phyloP scores from a whole-genome alignment of 2,888 invertebrate species.

The Caenorhabditis angaria region DNA sequence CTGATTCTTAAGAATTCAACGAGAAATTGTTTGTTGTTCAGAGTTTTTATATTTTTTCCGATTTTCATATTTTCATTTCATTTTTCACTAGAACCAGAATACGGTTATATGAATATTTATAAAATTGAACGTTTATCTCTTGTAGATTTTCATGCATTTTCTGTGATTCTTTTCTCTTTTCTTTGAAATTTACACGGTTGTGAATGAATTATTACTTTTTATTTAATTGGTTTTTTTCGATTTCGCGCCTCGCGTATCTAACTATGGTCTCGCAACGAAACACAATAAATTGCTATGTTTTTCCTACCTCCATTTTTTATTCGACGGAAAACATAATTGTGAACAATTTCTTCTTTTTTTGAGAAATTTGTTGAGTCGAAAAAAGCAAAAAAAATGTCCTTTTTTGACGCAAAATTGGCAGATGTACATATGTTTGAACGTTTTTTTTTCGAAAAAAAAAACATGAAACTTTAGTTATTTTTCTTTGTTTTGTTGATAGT shows the following conservation, averaged over 20 bases:
- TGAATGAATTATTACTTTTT: neutral
- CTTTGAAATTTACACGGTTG: neutral
- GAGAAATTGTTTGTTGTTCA: neutral
- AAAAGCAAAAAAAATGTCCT: neutral
- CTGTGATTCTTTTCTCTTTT: neutral
- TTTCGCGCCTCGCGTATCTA: neutral
- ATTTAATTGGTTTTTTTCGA: neutral
- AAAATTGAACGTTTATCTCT: neutral
- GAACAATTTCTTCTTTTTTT: neutral
- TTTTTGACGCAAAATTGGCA: constrained; percentile 1
- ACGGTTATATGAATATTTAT: neutral
- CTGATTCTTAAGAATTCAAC: neutral
- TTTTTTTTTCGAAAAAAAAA: neutral
- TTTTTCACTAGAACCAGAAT: constrained; percentile 2
- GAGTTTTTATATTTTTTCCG: neutral
- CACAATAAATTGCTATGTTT: neutral
- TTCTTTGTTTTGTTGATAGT: too few species aligned
- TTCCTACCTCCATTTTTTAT: neutral
- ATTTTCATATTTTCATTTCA: neutral
- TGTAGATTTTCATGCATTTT: constrained; percentile 4
- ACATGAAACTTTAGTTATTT: too few species aligned
- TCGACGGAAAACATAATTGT: neutral
- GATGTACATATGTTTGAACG: neutral
- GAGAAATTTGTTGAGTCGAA: neutral
- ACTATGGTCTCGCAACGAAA: neutral